Percentiles rank a stretch among this genome's conserved stretches.
Conservation (phyloP, 1,140 invertebrate genomes). For the Conus betulinus region DNA sequence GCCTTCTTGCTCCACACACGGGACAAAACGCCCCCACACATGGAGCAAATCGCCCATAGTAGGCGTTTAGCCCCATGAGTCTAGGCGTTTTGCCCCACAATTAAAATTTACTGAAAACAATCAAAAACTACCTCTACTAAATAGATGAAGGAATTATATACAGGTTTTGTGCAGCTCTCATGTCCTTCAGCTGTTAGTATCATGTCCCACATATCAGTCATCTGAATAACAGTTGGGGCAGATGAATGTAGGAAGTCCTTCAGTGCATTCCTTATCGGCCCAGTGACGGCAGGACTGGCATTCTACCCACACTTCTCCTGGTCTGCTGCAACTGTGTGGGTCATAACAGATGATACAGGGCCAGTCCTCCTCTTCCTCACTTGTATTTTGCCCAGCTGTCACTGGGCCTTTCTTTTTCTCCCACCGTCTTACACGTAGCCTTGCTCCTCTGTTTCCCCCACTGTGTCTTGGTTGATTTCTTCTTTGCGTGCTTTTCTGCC, state of each 20-base stretch:
- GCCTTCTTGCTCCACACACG: no score
- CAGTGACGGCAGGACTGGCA: neutral
- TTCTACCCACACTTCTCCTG: neutral
- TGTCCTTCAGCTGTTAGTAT: no score
- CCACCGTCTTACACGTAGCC: neutral
- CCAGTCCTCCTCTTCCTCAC: neutral
- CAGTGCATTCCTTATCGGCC: neutral
- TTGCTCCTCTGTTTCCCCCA: neutral
- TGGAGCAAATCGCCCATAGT: no score
- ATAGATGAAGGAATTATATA: no score
- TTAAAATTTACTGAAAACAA: no score
- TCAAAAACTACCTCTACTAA: no score
- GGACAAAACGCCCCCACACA: no score
- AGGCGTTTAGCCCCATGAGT: no score
- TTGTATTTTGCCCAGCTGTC: neutral
- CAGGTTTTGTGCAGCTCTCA: no score
- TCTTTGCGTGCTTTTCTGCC: neutral
- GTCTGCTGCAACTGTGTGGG: neutral
- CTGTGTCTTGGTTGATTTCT: neutral
- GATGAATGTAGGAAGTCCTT: neutral
- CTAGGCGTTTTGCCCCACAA: no score
- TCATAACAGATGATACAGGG: neutral
- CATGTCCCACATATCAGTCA: no score
- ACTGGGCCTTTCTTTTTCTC: no score
- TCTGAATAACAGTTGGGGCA: slow-evolving; percentile 9